phyloP scores from a whole-genome alignment of 2,888 invertebrate genomes.

The Melanostoma mellinum region DNA sequence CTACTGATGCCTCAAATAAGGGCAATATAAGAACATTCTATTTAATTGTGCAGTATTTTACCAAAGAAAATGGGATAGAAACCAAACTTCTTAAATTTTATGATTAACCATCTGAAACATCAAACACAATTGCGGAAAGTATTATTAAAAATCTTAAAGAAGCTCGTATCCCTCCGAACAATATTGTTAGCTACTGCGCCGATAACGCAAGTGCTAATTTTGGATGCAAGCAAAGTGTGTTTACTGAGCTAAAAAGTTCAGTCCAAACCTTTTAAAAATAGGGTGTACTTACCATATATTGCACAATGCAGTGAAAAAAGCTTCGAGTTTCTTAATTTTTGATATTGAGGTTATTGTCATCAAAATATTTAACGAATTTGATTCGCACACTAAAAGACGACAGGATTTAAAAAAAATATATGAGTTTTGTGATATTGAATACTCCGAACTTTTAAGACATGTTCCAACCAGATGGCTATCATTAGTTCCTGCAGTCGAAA shows the following conservation, averaged over 20 bases:
- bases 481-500: constrained; percentile 39
- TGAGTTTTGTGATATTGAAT: constrained; percentile 41
- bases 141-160: not conserved
- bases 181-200: not conserved
- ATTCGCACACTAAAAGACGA: constrained; percentile 17
- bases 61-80: constrained; percentile 29
- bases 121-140: not conserved
- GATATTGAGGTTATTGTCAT: constrained; percentile 1
- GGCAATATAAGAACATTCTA: constrained; percentile 22
- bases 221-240: constrained; percentile 40
- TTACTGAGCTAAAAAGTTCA: constrained; percentile 28
- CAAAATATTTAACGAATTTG: constrained; percentile 4
- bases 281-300: constrained; percentile 1
- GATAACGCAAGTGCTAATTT: constrained; percentile 34
- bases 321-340: constrained; percentile 7
- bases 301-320: constrained; percentile 17
- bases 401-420: constrained; percentile 37
- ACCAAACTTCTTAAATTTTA: not conserved
- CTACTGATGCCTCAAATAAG: not conserved
- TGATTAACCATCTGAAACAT: not conserved
- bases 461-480: constrained; percentile 45
- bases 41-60: constrained; percentile 12
- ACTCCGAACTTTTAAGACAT: constrained; percentile 35
- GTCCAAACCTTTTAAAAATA: not conserved
- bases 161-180: not conserved